Evolutionary conservation across 2,797 vertebrate species (phyloP).

Genomic region (Nyctibius grandis): DNA sequence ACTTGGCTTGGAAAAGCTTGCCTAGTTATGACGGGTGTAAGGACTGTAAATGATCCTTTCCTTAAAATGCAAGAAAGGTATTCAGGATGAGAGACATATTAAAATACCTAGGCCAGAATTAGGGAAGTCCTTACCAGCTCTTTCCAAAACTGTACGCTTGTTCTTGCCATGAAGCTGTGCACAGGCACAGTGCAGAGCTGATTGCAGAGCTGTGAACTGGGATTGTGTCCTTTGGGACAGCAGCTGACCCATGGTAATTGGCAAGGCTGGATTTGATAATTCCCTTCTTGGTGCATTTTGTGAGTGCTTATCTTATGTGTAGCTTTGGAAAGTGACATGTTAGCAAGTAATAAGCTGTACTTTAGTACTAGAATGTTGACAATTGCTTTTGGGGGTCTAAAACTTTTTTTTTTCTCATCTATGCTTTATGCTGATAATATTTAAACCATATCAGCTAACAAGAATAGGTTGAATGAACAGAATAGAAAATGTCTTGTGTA

Average conservation of each 20-base stretch:
- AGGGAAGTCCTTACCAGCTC: neutral
- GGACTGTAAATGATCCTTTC: neutral
- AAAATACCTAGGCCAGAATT: neutral
- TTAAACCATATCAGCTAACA: conserved; percentile 45
- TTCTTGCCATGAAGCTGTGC: neutral
- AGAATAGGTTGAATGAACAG: neutral
- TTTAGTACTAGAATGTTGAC: conserved; percentile 8
- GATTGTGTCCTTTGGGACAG: neutral
- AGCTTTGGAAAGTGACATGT: neutral
- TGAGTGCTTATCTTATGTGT: neutral
- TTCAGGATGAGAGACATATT: neutral
- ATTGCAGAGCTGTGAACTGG: neutral
- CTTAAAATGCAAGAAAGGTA: neutral
- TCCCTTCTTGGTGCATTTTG: neutral
- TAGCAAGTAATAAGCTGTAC: neutral
- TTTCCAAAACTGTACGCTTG: neutral
- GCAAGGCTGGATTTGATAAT: neutral
- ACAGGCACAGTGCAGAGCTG: neutral
- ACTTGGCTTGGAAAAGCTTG: neutral
- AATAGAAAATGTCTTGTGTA: conserved; percentile 2
- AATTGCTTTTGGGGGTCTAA: conserved; percentile 34
- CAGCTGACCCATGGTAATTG: neutral
- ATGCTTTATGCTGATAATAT: conserved; percentile 64
- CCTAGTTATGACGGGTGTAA: neutral
- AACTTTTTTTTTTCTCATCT: conserved; percentile 62